Conservation (phyloP, 2,113 vertebrate species). For the Cryptomyrus ogoouensis region DNA sequence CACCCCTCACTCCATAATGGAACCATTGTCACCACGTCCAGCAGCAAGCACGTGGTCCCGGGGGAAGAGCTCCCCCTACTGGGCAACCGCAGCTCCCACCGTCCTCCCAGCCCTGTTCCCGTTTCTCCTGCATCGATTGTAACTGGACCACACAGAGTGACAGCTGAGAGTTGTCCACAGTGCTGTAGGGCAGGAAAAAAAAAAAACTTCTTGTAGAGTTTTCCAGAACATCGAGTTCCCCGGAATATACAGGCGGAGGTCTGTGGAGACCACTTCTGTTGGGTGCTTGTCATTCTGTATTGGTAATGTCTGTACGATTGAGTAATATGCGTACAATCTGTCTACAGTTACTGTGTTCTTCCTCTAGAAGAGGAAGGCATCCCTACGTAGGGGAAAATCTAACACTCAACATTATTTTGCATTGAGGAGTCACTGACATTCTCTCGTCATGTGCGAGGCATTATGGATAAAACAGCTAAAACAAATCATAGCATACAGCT, state of each 20-base stretch:
- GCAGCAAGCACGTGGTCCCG: slow-evolving; percentile 19
- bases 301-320: neutral
- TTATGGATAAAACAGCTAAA: neutral
- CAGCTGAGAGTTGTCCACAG: neutral
- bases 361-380: neutral
- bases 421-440: neutral
- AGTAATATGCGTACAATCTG: neutral
- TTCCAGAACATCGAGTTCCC: neutral
- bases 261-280: neutral
- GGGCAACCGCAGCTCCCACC: slow-evolving; percentile 43
- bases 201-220: neutral
- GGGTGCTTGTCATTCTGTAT: neutral
- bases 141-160: neutral
- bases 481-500: neutral
- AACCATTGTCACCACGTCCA: slow-evolving; percentile 49
- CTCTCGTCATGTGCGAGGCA: neutral
- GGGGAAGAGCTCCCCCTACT: slow-evolving; percentile 57
- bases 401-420: neutral
- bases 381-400: neutral
- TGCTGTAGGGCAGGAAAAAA: neutral
- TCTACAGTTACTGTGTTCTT: neutral
- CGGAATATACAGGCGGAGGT: neutral
- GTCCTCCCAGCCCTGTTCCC: neutral
- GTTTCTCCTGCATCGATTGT: neutral
- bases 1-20: slow-evolving; percentile 58